Conservation (phyloP, 2,797 vertebrate genomes). For the Cygnus olor region DNA sequence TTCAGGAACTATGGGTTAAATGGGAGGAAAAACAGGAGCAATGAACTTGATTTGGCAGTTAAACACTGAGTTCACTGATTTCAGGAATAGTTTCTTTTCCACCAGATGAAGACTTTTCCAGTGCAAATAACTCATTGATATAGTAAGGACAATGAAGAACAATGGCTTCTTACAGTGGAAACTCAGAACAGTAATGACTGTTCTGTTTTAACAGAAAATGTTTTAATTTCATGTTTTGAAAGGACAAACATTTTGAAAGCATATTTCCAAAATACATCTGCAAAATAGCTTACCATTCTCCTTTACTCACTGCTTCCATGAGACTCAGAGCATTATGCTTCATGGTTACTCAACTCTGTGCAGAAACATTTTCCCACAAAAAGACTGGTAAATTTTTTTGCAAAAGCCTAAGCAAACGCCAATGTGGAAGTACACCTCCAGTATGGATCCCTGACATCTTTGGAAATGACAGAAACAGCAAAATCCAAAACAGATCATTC, state of each 20-base stretch:
- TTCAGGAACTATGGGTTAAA: conserved; percentile 26
- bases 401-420: neutral
- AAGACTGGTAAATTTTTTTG: neutral
- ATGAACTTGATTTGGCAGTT: neutral
- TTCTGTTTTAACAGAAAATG: neutral
- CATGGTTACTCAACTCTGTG: neutral
- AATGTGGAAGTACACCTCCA: neutral
- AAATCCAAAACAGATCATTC: neutral
- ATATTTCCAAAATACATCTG: neutral
- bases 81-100: conserved; percentile 22
- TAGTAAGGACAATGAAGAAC: neutral
- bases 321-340: neutral
- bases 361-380: neutral
- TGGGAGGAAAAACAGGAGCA: neutral
- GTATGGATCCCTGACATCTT: neutral
- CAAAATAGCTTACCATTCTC: neutral
- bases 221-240: neutral
- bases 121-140: neutral
- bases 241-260: neutral
- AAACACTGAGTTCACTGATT: neutral
- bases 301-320: neutral
- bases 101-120: neutral
- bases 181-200: neutral
- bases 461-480: neutral
- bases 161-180: neutral